These are phyloP conservation scores for Slavum lentiscoides DNA, from an alignment of 2,888 invertebrate species.

Conservation along the genomic window DNA sequence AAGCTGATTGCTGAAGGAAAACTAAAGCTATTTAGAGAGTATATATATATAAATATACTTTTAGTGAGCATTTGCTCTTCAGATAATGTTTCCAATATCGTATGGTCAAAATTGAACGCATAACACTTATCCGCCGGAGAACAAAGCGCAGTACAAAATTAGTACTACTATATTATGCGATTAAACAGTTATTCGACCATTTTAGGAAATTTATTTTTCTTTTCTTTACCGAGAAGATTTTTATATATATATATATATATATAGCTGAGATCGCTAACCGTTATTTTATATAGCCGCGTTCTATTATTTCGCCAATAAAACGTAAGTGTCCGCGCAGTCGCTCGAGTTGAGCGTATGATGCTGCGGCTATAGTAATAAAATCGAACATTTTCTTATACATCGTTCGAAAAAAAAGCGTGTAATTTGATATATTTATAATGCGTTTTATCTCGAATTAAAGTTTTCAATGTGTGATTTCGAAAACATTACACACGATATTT, in stretches of 20 bases:
- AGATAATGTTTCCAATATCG: conserved; percentile 18
- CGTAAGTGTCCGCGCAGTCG: background rate
- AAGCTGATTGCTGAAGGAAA: conserved; percentile 2
- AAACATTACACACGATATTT: background rate
- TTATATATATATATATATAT: background rate
- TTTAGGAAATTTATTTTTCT: conserved; percentile 24
- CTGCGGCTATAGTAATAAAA: conserved; percentile 3
- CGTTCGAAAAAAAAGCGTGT: background rate
- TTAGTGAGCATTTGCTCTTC: background rate
- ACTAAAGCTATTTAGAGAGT: conserved; percentile 3
- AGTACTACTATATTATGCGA: background rate
- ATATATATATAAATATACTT: background rate
- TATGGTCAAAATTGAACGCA: conserved; percentile 31
- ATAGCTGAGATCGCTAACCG: background rate
- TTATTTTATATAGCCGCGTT: background rate
- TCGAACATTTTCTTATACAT: background rate
- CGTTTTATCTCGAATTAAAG: background rate
- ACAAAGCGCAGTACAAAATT: conserved; percentile 26
- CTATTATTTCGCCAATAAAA: conserved; percentile 27
- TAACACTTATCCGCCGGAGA: conserved; percentile 16
- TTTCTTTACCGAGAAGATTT: background rate
- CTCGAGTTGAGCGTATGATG: background rate
- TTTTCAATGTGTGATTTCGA: background rate
- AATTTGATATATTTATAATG: background rate
- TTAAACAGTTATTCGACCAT: conserved; percentile 33